Percentiles rank a stretch among this genome's conserved stretches.
Conservation (phyloP, 2,797 vertebrate genomes). For the Pyrocephalus nanus region DNA sequence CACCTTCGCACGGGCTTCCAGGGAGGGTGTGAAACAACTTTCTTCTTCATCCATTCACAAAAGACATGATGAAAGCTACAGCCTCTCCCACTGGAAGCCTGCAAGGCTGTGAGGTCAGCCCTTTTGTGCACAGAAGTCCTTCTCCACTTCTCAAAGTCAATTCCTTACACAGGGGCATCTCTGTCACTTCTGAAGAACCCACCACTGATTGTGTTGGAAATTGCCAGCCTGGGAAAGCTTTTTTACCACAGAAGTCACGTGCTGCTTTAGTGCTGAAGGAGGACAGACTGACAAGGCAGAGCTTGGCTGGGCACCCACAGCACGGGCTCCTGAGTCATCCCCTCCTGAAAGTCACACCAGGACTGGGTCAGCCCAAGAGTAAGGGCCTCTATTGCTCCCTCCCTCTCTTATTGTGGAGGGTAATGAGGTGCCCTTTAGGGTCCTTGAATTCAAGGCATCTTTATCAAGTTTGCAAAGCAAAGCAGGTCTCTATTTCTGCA, state of each 20-base stretch:
- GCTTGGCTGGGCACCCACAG: neutral
- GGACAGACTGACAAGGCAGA: neutral
- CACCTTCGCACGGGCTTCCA: neutral
- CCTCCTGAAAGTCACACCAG: neutral
- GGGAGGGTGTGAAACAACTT: neutral
- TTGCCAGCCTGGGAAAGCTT: neutral
- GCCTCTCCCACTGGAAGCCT: neutral
- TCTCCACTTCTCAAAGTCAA: neutral
- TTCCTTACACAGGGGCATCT: neutral
- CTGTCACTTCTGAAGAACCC: neutral
- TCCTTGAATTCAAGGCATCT: neutral
- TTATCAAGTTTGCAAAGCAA: neutral
- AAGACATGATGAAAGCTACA: neutral
- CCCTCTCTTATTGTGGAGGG: neutral
- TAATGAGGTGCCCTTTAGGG: neutral
- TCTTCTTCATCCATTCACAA: neutral
- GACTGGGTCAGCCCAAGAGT: neutral
- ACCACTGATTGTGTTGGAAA: neutral
- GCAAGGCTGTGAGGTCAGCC: neutral
- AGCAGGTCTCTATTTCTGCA: neutral
- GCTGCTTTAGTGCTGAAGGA: neutral
- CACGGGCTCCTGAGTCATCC: accelerated
- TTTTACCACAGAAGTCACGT: neutral
- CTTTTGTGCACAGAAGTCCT: neutral
- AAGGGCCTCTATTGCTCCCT: neutral